Conservation (phyloP, 2,113 vertebrate genomes). For the Grallaria varia region DNA sequence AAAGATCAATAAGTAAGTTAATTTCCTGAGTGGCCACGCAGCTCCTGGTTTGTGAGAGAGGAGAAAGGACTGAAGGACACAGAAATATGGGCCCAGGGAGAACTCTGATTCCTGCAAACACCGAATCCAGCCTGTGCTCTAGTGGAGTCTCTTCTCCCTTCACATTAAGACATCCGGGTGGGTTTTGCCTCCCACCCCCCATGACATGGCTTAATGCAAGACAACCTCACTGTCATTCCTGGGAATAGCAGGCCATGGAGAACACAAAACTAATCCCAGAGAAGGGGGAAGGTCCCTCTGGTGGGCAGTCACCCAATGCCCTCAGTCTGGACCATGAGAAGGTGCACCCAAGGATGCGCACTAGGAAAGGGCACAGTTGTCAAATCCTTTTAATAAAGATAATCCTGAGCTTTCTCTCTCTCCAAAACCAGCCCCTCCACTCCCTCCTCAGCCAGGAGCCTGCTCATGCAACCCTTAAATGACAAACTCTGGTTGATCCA, state of each 20-base stretch:
- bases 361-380: background rate
- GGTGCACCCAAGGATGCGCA: background rate
- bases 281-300: too few species aligned
- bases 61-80: background rate
- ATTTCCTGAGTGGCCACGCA: conserved; percentile 47
- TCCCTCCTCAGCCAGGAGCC: background rate
- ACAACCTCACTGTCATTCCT: background rate
- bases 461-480: background rate
- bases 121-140: background rate
- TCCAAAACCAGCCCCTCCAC: background rate
- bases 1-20: conserved; percentile 51
- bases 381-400: background rate
- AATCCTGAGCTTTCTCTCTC: background rate
- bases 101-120: background rate
- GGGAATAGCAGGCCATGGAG: background rate
- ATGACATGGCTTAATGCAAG: background rate
- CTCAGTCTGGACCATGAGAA: background rate
- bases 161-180: too few species aligned
- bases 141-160: background rate
- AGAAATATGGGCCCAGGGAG: background rate
- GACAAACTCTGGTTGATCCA: background rate
- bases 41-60: background rate
- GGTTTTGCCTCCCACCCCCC: background rate
- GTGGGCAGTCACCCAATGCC: accelerated
- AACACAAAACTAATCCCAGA: background rate